Conservation (phyloP, 1,140 invertebrate species). For the Tetraneura akinire region DNA sequence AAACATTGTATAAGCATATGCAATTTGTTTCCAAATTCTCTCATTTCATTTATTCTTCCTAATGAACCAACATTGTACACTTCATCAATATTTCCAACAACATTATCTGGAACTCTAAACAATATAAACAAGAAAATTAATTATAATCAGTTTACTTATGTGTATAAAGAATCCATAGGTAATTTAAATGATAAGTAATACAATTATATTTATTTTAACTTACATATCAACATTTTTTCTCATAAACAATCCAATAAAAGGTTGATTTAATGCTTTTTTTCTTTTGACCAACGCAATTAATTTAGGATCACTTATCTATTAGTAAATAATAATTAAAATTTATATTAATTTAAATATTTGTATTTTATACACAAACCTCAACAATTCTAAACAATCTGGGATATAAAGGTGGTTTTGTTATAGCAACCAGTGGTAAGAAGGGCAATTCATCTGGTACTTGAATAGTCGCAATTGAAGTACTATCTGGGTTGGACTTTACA, state of each 20-base stretch:
- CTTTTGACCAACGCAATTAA: slow-evolving; percentile 88
- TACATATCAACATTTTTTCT: slow-evolving; percentile 84
- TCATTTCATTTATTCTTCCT: slow-evolving; percentile 96
- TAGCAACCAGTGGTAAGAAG: slow-evolving; percentile 8
- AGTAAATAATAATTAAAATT: slow-evolving; percentile 55
- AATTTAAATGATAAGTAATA: too few relatives aligned
- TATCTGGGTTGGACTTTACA: slow-evolving; percentile 3
- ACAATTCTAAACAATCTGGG: slow-evolving; percentile 39
- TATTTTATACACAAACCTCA: slow-evolving; percentile 14
- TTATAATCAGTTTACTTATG: not conserved
- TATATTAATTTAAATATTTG: not conserved
- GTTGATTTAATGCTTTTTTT: slow-evolving; percentile 94
- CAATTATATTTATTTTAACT: slow-evolving; percentile 55
- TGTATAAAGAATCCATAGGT: too few relatives aligned
- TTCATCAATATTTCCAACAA: slow-evolving; percentile 69
- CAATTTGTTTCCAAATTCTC: slow-evolving; percentile 90
- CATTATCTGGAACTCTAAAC: slow-evolving; percentile 37
- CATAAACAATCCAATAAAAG: slow-evolving; percentile 96
- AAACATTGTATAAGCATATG: slow-evolving; percentile 93
- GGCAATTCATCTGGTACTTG: slow-evolving; percentile 25
- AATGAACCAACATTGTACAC: slow-evolving; percentile 93
- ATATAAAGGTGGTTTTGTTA: slow-evolving; percentile 27
- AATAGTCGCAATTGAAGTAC: slow-evolving; percentile 33
- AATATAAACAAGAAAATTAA: not conserved
- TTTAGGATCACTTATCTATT: slow-evolving; percentile 80